phyloP scores from a whole-genome alignment of 1,140 invertebrate species.

The Phymastichus coffea region DNA sequence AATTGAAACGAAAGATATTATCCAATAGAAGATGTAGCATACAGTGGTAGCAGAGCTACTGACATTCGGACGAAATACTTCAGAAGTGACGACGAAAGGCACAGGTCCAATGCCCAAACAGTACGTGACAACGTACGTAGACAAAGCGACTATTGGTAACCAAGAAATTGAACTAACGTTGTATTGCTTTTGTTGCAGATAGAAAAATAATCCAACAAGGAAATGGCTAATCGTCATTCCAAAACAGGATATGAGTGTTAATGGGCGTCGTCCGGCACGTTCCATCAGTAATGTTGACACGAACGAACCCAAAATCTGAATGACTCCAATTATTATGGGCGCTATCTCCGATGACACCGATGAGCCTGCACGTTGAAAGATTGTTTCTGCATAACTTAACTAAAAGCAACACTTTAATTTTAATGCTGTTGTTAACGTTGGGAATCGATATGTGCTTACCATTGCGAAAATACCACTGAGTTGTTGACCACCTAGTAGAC shows the following conservation, averaged over 20 bases:
- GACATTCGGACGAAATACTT: slow-evolving; percentile 61
- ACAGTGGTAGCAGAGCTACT: slow-evolving; percentile 55
- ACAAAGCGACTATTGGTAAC: slow-evolving; percentile 59
- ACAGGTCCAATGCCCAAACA: slow-evolving; percentile 56
- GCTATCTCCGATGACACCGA: slow-evolving; percentile 51
- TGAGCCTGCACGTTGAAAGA: slow-evolving; percentile 58
- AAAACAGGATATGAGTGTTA: slow-evolving; percentile 58
- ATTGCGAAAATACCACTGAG: slow-evolving; percentile 50
- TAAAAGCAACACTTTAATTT: too few relatives aligned
- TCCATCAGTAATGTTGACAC: slow-evolving; percentile 61
- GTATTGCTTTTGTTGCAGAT: slow-evolving; percentile 38
- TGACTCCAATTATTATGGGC: slow-evolving; percentile 58
- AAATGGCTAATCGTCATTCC: slow-evolving; percentile 53
- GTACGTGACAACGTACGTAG: slow-evolving; percentile 60
- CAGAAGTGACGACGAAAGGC: slow-evolving; percentile 64
- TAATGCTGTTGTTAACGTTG: too few relatives aligned
- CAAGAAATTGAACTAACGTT: slow-evolving; percentile 47
- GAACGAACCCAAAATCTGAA: slow-evolving; percentile 55
- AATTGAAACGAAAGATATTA: slow-evolving; percentile 58
- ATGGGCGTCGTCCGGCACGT: slow-evolving; percentile 58
- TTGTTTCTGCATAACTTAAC: slow-evolving; percentile 59
- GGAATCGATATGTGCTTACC: too few relatives aligned
- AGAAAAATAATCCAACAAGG: slow-evolving; percentile 52
- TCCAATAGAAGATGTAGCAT: slow-evolving; percentile 56
- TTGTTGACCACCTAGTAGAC: slow-evolving; percentile 50